Evolutionary conservation across 2,797 vertebrate species (phyloP).

Genomic region (Pseudopleuronectes americanus): DNA sequence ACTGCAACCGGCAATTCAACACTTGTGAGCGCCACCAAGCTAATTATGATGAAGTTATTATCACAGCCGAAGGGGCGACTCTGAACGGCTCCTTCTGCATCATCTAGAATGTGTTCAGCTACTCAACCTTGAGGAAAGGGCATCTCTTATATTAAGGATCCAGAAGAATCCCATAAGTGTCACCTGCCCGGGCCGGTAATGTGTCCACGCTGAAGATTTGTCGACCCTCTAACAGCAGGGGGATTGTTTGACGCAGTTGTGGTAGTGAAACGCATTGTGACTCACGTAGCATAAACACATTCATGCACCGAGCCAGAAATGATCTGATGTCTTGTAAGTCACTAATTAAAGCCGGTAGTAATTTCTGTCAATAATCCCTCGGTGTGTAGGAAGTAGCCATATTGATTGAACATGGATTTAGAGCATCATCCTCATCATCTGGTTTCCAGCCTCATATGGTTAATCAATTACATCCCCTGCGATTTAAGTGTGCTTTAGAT

Average conservation of each 20-base stretch:
- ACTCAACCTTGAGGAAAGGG: conserved; percentile 81
- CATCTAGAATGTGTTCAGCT: conserved; percentile 65
- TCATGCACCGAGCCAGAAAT: conserved; percentile 37
- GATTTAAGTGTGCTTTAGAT: conserved; percentile 69
- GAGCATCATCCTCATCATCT: conserved; percentile 75
- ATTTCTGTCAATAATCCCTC: conserved; percentile 76
- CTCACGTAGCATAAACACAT: conserved; percentile 27
- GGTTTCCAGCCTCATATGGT: conserved; percentile 66
- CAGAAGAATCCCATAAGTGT: conserved; percentile 65
- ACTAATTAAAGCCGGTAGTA: conserved; percentile 64
- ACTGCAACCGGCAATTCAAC: conserved; percentile 83
- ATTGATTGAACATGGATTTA: conserved; percentile 79
- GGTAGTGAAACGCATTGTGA: conserved; percentile 25
- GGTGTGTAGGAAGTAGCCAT: conserved; percentile 72
- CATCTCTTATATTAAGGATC: conserved; percentile 59
- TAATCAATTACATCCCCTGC: conserved; percentile 77
- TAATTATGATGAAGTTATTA: conserved; percentile 89
- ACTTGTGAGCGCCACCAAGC: conserved; percentile 83
- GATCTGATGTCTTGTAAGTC: conserved; percentile 45
- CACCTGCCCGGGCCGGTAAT: conserved; percentile 50
- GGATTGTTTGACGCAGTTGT: conserved; percentile 45
- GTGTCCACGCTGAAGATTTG: conserved; percentile 42
- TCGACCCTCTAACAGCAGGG: conserved; percentile 51
- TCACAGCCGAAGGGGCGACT: conserved; percentile 77
- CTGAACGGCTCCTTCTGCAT: conserved; percentile 74